phyloP scores from a whole-genome alignment of 2,888 invertebrate species.

The Thyatira batis region DNA sequence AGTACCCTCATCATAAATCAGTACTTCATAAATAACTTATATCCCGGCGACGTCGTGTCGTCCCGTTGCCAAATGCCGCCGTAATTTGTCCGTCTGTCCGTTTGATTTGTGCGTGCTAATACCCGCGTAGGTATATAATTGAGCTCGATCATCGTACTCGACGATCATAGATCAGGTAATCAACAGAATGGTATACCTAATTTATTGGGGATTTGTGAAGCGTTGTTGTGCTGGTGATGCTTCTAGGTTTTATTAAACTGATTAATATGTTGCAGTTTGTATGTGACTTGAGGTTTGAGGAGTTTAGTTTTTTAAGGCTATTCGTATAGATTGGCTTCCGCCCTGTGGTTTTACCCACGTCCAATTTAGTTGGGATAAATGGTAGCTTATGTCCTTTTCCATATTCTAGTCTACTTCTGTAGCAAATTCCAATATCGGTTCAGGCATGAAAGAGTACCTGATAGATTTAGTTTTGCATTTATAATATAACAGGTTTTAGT shows the following conservation, averaged over 20 bases:
- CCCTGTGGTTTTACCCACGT: too few relatives aligned
- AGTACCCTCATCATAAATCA: neutral
- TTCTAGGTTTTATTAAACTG: neutral
- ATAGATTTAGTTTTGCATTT: too few relatives aligned
- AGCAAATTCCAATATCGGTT: too few relatives aligned
- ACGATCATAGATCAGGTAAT: conserved; percentile 27
- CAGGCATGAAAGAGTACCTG: too few relatives aligned
- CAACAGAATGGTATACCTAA: conserved; percentile 2
- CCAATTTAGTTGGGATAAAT: too few relatives aligned
- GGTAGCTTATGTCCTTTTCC: too few relatives aligned
- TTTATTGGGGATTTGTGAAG: neutral
- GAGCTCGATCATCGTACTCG: conserved; percentile 26
- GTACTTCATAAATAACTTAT: conserved; percentile 45
- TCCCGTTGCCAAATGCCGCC: conserved; percentile 41
- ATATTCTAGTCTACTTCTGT: too few relatives aligned
- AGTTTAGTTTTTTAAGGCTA: too few relatives aligned
- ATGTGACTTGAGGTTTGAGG: too few relatives aligned
- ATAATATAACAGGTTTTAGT: too few relatives aligned
- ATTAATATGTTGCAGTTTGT: neutral
- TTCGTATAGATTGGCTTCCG: too few relatives aligned
- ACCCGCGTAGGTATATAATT: conserved; percentile 52
- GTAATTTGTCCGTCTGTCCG: conserved; percentile 52
- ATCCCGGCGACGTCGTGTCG: conserved; percentile 24
- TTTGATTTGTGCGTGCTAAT: conserved; percentile 43
- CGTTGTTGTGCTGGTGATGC: neutral